Conservation (phyloP, 2,888 invertebrate species). For the Spicauda simplicius region DNA sequence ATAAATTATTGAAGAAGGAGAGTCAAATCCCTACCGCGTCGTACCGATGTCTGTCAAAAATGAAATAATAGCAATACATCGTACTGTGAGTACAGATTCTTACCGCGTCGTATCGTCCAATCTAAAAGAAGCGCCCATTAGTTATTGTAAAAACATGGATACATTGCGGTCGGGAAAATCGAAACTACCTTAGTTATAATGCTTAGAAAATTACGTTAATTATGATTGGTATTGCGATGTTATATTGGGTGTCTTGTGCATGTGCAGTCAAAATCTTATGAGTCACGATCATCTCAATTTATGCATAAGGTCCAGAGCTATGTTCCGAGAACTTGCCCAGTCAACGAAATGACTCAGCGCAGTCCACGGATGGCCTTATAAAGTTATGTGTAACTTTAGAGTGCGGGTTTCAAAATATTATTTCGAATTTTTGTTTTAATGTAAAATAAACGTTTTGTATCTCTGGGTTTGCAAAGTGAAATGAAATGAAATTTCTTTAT, state of each 20-base stretch:
- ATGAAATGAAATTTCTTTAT: too few species aligned
- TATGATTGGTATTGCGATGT: background rate
- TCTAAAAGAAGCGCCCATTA: background rate
- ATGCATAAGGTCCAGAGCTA: conserved; percentile 14
- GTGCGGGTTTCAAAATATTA: background rate
- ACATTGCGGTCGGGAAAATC: background rate
- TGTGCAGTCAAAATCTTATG: conserved; percentile 12
- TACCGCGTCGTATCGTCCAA: too few species aligned
- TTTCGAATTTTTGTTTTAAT: too few species aligned
- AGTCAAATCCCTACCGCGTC: too few species aligned
- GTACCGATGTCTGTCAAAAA: too few species aligned
- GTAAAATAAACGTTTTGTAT: too few species aligned
- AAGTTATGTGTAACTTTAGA: conserved; percentile 13
- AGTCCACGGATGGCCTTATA: conserved; percentile 24
- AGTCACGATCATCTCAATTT: conserved; percentile 11
- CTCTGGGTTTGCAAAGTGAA: too few species aligned
- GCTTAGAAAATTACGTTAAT: background rate
- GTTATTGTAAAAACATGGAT: background rate
- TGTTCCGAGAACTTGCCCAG: conserved; percentile 9
- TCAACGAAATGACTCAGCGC: conserved; percentile 17
- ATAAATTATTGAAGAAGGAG: too few species aligned
- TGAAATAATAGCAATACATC: too few species aligned
- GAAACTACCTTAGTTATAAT: background rate
- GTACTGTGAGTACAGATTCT: too few species aligned
- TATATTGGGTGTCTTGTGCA: conserved; percentile 10